Evolutionary conservation across 1,140 invertebrate genomes (phyloP), one percentile per base, ranked within the genome.

Genomic region (Chelonus insularis): DNA sequence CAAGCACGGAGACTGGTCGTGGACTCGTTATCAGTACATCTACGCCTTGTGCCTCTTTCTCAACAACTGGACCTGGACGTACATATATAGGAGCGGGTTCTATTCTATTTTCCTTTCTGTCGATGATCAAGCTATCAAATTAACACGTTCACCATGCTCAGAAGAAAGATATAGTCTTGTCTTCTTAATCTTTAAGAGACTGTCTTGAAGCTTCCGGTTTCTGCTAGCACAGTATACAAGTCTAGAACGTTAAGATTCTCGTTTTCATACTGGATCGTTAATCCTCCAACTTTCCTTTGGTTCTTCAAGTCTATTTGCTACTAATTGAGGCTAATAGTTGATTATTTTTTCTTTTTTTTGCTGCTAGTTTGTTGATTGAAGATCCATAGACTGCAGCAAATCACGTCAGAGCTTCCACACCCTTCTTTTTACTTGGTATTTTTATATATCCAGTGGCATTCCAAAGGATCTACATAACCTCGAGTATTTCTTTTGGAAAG

Each of bases 41-140:
- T 73, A 69, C 62, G 71, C 68, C 71, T 73, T 62, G 64, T 74
- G 69, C 69, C 65, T 68, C 65, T 69, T 68, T 69, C 70, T 70
- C 63, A 64, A 39, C 16, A 8, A 23, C 29, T 36, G 18, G 18
- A 48, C 20, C 18, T 48, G 45, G 11, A 48, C 11, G 5, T n/a
- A n/a, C n/a, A n/a, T n/a, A n/a, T n/a, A n/a, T 48, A 23, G 11
- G 23, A n/a, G 29, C 29, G 9, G 7, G 14, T 12, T 8, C 47
- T 50, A 51, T 29, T 56, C 60, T 41, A 63, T 66, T 66, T 60
- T 63, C 43, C 64, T 51, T 60, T 63, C 56, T 55, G 23, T 51
- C 43, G 39, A 39, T 45, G 39, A 23, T 5, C 12, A 1, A 48
- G 56, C 34, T 65, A 70, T 68, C 54, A 64, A 69, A 69, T 68